These are phyloP conservation scores for Puffinus mauretanicus DNA, from an alignment of 2,113 vertebrate species.

Conservation along the genomic window DNA sequence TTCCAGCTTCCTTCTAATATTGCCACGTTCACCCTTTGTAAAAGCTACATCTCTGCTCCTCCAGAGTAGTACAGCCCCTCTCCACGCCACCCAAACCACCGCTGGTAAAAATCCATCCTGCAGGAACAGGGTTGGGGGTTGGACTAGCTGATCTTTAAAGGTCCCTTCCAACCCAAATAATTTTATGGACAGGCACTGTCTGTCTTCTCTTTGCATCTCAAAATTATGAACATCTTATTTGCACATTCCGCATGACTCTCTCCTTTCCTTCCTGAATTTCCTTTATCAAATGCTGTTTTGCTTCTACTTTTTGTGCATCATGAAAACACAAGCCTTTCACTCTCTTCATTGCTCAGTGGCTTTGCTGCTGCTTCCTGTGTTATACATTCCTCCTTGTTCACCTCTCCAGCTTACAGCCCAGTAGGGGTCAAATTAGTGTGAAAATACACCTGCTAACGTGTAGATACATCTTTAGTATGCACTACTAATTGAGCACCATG, in stretches of 20 bases:
- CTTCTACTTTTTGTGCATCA: not conserved
- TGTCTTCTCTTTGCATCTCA: not conserved
- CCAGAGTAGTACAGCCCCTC: not conserved
- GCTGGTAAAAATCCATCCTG: not conserved
- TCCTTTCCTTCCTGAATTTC: not conserved
- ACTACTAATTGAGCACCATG: not conserved
- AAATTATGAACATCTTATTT: not conserved
- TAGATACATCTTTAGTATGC: not conserved
- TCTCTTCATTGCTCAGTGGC: not conserved
- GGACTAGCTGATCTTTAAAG: not conserved
- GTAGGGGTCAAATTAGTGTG: not conserved
- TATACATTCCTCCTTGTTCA: not conserved
- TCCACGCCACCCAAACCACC: fast-evolving
- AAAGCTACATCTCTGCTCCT: not conserved
- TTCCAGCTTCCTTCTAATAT: not conserved
- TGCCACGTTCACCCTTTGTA: not conserved
- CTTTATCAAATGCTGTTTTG: not conserved
- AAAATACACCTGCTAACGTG: not conserved
- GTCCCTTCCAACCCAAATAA: not conserved
- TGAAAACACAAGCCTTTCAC: not conserved
- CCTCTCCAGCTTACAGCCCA: not conserved
- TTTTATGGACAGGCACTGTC: not conserved
- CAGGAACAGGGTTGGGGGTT: not conserved
- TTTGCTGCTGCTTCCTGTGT: not conserved
- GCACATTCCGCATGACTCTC: fast-evolving